These are phyloP conservation scores for Leptinotarsa undecemlineata DNA, from an alignment of 1,140 invertebrate species.

Conservation along the genomic window DNA sequence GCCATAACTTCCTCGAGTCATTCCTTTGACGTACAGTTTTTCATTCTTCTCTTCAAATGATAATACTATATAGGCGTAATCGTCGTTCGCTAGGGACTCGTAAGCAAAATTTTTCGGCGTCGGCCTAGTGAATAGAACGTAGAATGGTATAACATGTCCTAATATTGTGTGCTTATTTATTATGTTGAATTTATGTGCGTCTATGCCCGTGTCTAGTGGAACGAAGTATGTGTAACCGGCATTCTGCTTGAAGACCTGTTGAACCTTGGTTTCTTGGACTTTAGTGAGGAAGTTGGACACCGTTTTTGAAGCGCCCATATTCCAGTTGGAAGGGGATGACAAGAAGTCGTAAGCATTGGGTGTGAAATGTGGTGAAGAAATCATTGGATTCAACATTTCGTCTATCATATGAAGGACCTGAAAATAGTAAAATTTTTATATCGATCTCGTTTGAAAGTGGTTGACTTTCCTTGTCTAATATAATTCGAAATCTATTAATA, in stretches of 20 bases:
- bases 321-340: conserved; percentile 55
- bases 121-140: conserved; percentile 81
- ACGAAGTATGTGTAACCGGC: conserved; percentile 83
- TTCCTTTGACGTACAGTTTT: conserved; percentile 70
- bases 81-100: conserved; percentile 75
- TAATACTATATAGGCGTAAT: conserved; percentile 77
- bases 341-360: conserved; percentile 69
- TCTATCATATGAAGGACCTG: conserved; percentile 74
- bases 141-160: conserved; percentile 81
- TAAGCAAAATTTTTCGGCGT: conserved; percentile 68
- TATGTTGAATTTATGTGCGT: conserved; percentile 51
- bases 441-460: too few relatives aligned
- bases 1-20: neutral
- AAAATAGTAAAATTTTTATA: neutral
- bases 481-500: too few relatives aligned
- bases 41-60: conserved; percentile 53
- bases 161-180: conserved; percentile 81
- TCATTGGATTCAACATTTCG: conserved; percentile 73
- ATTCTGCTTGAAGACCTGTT: conserved; percentile 58
- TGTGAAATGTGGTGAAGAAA: conserved; percentile 55
- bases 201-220: conserved; percentile 79
- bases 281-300: conserved; percentile 27
- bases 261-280: conserved; percentile 25
- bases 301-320: conserved; percentile 13
- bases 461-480: too few relatives aligned